Evolutionary conservation across 1,140 invertebrate species (phyloP).

Genomic region (Anastatus disparis): DNA sequence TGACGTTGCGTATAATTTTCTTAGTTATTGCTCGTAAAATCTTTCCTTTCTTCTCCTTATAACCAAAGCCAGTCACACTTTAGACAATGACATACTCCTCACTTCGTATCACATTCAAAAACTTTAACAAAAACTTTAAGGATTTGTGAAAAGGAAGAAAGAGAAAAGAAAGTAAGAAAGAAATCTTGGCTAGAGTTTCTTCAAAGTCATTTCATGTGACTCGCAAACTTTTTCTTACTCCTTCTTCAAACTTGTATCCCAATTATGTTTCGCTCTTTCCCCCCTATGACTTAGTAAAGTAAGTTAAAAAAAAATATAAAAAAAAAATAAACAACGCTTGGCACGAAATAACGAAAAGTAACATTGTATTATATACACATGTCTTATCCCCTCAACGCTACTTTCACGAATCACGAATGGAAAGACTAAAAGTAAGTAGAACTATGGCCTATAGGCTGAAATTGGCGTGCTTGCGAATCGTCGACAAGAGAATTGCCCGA

Average conservation of each 20-base stretch:
- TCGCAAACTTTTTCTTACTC: no score
- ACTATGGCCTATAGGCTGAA: no score
- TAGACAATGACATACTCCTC: background rate
- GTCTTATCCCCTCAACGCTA: background rate
- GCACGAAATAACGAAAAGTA: background rate
- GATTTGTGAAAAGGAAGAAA: background rate
- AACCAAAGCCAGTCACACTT: background rate
- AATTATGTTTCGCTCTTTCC: no score
- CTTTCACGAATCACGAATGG: background rate
- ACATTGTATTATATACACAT: background rate
- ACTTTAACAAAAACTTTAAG: background rate
- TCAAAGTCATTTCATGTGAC: conserved; percentile 1
- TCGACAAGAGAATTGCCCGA: conserved; percentile 1
- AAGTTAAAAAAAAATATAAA: no score
- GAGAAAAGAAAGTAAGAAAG: no score
- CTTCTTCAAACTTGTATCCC: no score
- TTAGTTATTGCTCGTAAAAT: conserved; percentile 14
- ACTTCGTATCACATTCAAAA: background rate
- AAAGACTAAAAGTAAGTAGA: background rate
- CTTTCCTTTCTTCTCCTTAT: background rate
- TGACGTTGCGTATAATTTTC: conserved; percentile 1
- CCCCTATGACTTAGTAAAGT: no score
- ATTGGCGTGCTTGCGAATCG: conserved; percentile 21
- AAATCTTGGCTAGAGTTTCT: background rate
- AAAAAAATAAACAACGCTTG: no score